These are phyloP conservation scores for Synanceia verrucosa DNA, from an alignment of 2,797 vertebrate species.

Conservation along the genomic window DNA sequence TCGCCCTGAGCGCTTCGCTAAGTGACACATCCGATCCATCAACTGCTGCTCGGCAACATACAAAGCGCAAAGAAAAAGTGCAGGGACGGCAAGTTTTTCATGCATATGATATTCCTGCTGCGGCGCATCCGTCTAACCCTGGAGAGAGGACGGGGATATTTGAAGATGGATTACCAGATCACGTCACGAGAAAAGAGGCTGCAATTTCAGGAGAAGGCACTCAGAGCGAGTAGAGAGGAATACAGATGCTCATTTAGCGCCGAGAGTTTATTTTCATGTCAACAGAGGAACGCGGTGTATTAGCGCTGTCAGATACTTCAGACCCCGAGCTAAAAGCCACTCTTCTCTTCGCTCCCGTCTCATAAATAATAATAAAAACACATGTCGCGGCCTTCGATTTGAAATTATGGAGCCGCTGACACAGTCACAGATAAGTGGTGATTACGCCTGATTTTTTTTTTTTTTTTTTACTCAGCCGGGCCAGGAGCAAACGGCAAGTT, in stretches of 20 bases:
- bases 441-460: conserved; percentile 10
- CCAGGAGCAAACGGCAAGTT: conserved; percentile 14
- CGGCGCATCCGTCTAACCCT: conserved; percentile 60
- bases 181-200: conserved; percentile 57
- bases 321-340: conserved; percentile 19
- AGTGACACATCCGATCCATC: conserved; percentile 74
- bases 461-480: conserved; percentile 7
- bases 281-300: conserved; percentile 35
- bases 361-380: conserved; percentile 20
- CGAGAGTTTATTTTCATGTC: conserved; percentile 63
- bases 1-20: conserved; percentile 59
- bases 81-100: conserved; percentile 69
- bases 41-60: conserved; percentile 51
- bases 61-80: conserved; percentile 63
- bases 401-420: conserved; percentile 10
- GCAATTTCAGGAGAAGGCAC: conserved; percentile 59
- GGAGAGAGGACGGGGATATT: conserved; percentile 44
- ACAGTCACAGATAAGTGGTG: conserved; percentile 24
- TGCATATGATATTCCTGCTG: conserved; percentile 64
- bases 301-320: conserved; percentile 25
- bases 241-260: conserved; percentile 45
- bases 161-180: conserved; percentile 77
- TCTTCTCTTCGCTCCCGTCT: background rate
- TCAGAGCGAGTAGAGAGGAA: conserved; percentile 47
- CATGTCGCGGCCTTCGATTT: conserved; percentile 16